Evolutionary conservation across 2,797 vertebrate genomes (phyloP).

Genomic region (Decapterus maruadsi): DNA sequence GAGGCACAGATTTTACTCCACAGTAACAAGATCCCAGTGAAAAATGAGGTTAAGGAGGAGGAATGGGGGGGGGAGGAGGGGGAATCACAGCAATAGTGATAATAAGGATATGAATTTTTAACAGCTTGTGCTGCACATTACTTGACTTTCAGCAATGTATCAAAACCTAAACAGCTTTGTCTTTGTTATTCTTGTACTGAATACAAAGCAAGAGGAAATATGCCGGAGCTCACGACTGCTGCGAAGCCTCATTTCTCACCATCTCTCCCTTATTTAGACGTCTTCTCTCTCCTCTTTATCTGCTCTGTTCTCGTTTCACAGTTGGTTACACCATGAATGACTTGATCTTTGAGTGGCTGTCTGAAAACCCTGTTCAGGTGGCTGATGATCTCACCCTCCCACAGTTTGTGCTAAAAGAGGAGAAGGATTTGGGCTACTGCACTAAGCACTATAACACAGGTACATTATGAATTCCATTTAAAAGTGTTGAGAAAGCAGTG

Average conservation of each 20-base stretch:
- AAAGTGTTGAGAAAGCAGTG: background rate
- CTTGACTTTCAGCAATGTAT: background rate
- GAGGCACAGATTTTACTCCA: conserved; percentile 20
- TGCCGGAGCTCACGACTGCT: background rate
- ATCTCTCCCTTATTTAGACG: conserved; percentile 8
- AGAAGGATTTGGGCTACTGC: conserved; percentile 95
- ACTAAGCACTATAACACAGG: conserved; percentile 97
- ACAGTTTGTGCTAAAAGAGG: conserved; percentile 94
- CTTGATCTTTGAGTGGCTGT: conserved; percentile 95
- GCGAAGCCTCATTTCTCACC: background rate
- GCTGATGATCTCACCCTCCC: conserved; percentile 94
- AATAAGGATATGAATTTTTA: conserved; percentile 24
- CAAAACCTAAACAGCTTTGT: background rate
- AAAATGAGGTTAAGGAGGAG: conserved; percentile 26
- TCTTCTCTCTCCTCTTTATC: conserved; percentile 22
- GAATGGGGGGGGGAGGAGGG: background rate
- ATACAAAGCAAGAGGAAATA: background rate
- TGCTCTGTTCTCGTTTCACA: conserved; percentile 69
- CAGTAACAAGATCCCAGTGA: conserved; percentile 37
- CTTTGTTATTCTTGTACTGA: background rate
- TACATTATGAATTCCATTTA: conserved; percentile 51
- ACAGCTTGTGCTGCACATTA: background rate
- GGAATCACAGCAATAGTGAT: background rate
- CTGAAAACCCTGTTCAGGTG: conserved; percentile 92
- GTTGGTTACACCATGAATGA: conserved; percentile 98